Base-by-base conservation (phyloP, 2,888 invertebrate genomes). In the Steromphala cineraria region DNA sequence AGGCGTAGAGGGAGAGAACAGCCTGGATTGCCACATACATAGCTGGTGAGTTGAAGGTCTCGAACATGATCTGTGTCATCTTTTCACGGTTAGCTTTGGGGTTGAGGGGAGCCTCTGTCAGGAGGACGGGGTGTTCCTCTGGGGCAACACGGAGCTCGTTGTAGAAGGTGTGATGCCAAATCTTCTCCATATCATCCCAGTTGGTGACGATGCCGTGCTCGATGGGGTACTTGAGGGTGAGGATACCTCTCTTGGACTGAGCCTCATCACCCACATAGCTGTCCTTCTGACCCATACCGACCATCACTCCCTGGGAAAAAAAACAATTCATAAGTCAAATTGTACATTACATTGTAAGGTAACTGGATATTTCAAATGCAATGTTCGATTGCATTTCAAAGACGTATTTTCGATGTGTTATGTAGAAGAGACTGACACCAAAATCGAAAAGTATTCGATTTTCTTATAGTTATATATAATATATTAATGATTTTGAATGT, bases 21-120 rank as follows among this genome's bases (percentile, higher is more conserved):
- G 98, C 98, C 94, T 98, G 98, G 87, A 96, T 97, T 93, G 97
- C 97, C 86, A 98, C 97, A 94, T 97, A 98, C 97, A 97, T 97
- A 92, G 97, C 97, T 86, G 98, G 97, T 78, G 97, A 96, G 95
- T 97, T 97, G 95, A 97, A 97, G 91, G 95, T 98, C 98, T 86
- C 86, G 78, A 88, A 87, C 86, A 91, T 90, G 81, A 91, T 91
- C 86, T 91, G 91, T 78, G 97, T 97, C 97, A 97, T 97, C 96
- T 97, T 97, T 94, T 97, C 97, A 85, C 89, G 80, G 95, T 97
- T 97, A 91, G 97, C 97, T 94, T 97, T 97, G 87, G 97, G 97
- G 94, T 97, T 97, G 90, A 97, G 95, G 85, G 97, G 97, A 77
- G 97, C 97, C 94, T 97, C 97, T 80, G 97, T 97, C 91, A 97